Evolutionary conservation across 2,888 invertebrate species (phyloP).

Genomic region (Limnephilus lunatus): DNA sequence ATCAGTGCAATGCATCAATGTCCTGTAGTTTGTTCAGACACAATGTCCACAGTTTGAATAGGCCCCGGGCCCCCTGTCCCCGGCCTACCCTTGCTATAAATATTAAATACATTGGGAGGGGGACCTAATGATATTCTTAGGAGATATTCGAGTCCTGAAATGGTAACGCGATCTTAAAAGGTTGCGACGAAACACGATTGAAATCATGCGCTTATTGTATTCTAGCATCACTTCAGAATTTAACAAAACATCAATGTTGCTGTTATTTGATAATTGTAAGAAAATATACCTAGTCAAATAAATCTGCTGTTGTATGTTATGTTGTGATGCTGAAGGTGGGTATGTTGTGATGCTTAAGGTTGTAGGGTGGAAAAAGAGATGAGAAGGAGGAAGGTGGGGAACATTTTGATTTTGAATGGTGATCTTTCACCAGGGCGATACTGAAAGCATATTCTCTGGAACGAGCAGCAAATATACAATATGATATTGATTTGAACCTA

Average conservation of each 20-base stretch:
- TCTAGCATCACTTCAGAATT: neutral
- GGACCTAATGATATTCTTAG: neutral
- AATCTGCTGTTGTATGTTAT: neutral
- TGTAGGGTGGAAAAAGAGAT: no score
- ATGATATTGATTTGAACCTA: no score
- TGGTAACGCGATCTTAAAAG: neutral
- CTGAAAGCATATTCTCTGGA: no score
- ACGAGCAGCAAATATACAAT: no score
- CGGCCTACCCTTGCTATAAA: slow-evolving; percentile 15
- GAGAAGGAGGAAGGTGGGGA: no score
- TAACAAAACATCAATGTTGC: neutral
- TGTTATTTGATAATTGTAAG: neutral
- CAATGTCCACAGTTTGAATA: slow-evolving; percentile 32
- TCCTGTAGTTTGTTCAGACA: slow-evolving; percentile 34
- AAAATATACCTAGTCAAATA: neutral
- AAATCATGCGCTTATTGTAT: neutral
- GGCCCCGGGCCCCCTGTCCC: neutral
- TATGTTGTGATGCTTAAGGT: no score
- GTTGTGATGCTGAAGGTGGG: no score
- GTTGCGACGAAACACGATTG: neutral
- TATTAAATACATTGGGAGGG: slow-evolving; percentile 25
- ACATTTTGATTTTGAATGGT: no score
- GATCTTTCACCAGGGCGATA: no score
- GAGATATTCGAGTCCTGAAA: neutral
- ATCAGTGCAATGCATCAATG: slow-evolving; percentile 39